Evolutionary conservation across 2,797 vertebrate genomes (phyloP), one percentile per base, ranked within the genome.

Genomic region (Schizopygopsis pylzovi): DNA sequence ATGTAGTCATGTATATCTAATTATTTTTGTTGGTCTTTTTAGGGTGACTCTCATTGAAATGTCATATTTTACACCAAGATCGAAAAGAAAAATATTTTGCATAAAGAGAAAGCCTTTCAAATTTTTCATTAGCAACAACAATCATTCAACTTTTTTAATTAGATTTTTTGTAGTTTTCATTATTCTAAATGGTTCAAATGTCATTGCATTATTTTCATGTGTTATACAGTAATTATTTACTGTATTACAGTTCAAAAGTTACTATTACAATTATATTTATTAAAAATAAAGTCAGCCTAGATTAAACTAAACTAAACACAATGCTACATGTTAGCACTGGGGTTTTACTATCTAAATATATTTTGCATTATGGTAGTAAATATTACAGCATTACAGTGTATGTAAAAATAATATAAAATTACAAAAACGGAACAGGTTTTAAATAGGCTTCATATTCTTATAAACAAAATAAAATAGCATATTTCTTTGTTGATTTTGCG

Each of bases 11-110:
- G 61, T 75, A n/a, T 70, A 37, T 79, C n/a, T 79, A 15, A 15
- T 43, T 43, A 63, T 80, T 54, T 84, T 82, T 49, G 3, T 78
- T 54, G 54, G 54, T 33, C 54, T 84, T 89, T 82, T 77, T 68
- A 39, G 73, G 47, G 63, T 6, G 52, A 47, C 18, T 52, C 45
- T 52, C 61, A 43, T 63, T 16, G 16, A 79, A 41, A 4, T 10
- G 52, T 83, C 41, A 43, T 59, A 25, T 63, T 73, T 61, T n/a
- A 43, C 39, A 20, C 22, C 12, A 28, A 68, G 59, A 54, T 54
- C 12, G 10, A 39, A 39, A 54, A 81, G 28, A 68, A 49, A 52
- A 49, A 25, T 18, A 45, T 28, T 25, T 61, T 25, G 15, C 39
- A 3, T 63, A 16, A 63, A 15, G 33, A 78, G 33, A 41, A 65